Evolutionary conservation across 2,888 invertebrate genomes (phyloP).

Genomic region (Plagodis dolabraria): DNA sequence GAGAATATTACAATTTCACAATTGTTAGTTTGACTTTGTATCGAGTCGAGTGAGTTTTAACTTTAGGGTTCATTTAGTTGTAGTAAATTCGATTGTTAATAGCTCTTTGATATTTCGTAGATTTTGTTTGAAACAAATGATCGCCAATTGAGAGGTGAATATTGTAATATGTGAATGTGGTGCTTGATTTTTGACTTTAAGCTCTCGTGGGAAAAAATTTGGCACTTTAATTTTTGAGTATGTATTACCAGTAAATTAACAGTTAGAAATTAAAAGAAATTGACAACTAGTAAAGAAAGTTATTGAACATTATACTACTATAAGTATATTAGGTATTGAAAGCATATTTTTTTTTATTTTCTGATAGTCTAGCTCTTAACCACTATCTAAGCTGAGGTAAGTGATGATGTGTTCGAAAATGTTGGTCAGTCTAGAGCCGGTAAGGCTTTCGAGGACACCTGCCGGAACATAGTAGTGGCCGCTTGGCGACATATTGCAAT

Average conservation of each 20-base stretch:
- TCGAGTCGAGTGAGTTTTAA: conserved; percentile 25
- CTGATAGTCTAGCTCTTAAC: too few relatives aligned
- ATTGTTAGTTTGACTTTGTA: conserved; percentile 42
- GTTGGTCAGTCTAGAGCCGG: too few relatives aligned
- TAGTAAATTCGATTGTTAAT: conserved; percentile 19
- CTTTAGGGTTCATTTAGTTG: conserved; percentile 15
- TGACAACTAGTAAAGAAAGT: not conserved
- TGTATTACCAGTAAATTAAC: too few relatives aligned
- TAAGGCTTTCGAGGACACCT: too few relatives aligned
- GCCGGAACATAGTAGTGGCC: too few relatives aligned
- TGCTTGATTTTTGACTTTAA: conserved; percentile 14
- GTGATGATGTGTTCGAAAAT: too few relatives aligned
- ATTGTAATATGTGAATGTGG: conserved; percentile 3
- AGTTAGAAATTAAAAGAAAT: too few relatives aligned
- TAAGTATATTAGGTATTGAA: too few relatives aligned
- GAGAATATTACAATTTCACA: conserved; percentile 18
- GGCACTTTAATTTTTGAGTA: too few relatives aligned
- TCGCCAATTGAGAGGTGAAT: conserved; percentile 12
- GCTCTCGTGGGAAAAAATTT: conserved; percentile 21
- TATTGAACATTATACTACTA: not conserved
- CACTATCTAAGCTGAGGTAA: too few relatives aligned
- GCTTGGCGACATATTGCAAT: too few relatives aligned
- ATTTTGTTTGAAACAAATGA: conserved; percentile 19
- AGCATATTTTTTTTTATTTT: too few relatives aligned
- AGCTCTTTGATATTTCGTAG: conserved; percentile 26